Base-by-base conservation (phyloP, 2,888 invertebrate genomes). In the Torymus aiolomorphi region DNA sequence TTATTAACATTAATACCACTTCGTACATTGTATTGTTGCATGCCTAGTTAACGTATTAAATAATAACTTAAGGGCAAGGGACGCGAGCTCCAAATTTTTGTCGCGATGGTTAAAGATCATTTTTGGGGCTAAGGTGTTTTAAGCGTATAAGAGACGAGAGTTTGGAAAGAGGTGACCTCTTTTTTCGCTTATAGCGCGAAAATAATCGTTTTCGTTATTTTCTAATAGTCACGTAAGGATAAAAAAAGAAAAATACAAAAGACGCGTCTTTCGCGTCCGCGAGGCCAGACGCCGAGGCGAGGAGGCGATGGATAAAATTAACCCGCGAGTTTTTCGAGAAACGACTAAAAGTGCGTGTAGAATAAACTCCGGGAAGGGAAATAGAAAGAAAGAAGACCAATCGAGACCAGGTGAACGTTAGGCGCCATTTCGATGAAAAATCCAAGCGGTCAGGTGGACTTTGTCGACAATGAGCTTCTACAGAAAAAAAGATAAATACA, bases 1-100 rank as follows among this genome's bases (percentile, higher is more conserved):
- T 85, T 78, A 77, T 73, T 76, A 69, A 67, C 61, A 78, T 77
- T 79, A 78, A 73, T 82, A 82, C 79, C 81, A 87, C 86, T 89
- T 86, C 86, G 86, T 87, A 82, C 72, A 80, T 76, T 80, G 78
- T 80, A 89, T 88, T 89, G 89, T 89, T 89, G 90, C 89, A 89
- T 89, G 89, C 88, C 86, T 89, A 89, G 88, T 88, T 88, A 88
- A 86, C 86, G 85, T 87, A 81, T 76, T 79, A 82, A 66, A 80
- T 59, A 73, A 80, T 63, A 62, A 69, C 8, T 5, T 31, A 31
- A 57, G 56, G 12, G 16, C 49, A 71, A 49, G 54, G 62, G 56
- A 61, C 54, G 77, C 59, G 66, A 76, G 70, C 80, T 80, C 82
- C 82, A 76, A 82, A 82, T 76, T 72, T 31, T 31, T 31, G 2